Evolutionary conservation across 2,888 invertebrate genomes (phyloP).

Genomic region (Autographa pulchrina): DNA sequence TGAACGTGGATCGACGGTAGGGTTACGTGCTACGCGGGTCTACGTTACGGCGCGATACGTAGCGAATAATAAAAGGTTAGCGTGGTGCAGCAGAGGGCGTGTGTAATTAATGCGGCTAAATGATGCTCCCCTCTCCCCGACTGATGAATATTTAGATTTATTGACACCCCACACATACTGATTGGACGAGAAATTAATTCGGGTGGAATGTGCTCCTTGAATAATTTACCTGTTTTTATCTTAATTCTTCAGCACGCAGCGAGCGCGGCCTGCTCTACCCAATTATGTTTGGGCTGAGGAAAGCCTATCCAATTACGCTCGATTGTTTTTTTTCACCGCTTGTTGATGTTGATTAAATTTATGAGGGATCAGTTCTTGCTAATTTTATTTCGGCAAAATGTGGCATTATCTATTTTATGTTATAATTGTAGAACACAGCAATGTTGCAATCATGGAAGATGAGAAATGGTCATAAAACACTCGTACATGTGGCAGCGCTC

Average conservation of each 20-base stretch:
- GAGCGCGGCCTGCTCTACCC: conserved; percentile 42
- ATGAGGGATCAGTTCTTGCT: conserved; percentile 49
- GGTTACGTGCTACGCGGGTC: conserved; percentile 9
- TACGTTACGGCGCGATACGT: conserved; percentile 40
- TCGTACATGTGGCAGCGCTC: background rate
- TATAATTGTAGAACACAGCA: conserved; percentile 21
- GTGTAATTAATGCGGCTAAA: conserved; percentile 68
- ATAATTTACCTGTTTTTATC: conserved; percentile 73
- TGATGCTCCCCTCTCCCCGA: conserved; percentile 51
- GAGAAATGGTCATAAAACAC: background rate
- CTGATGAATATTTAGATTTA: conserved; percentile 79
- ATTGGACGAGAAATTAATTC: conserved; percentile 62
- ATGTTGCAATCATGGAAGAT: background rate
- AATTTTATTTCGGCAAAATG: conserved; percentile 38
- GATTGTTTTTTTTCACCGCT: conserved; percentile 48
- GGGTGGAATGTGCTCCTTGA: conserved; percentile 64
- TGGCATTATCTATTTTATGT: conserved; percentile 41
- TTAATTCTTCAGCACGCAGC: conserved; percentile 48
- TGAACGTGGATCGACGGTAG: background rate
- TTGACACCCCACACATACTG: conserved; percentile 67
- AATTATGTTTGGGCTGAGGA: conserved; percentile 56
- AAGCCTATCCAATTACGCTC: conserved; percentile 60
- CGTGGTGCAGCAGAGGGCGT: conserved; percentile 50
- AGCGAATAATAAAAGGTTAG: conserved; percentile 63
- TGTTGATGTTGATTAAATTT: conserved; percentile 47